These are phyloP conservation scores for Procavia capensis DNA, from an alignment of 2,113 vertebrate species.

Conservation along the genomic window DNA sequence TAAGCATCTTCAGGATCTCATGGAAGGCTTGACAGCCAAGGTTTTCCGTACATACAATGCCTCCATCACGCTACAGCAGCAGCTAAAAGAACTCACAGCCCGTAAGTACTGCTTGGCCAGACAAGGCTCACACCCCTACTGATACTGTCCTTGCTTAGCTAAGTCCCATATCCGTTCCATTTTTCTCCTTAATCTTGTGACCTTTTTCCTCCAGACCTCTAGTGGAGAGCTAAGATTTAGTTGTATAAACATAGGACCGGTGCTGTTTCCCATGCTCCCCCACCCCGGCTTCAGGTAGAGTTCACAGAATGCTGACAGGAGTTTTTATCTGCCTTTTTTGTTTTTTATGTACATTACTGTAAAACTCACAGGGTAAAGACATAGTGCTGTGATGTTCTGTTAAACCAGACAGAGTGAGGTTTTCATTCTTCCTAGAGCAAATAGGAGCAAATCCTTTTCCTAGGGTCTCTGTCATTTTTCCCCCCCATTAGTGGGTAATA, in stretches of 20 bases:
- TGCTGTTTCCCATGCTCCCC: neutral
- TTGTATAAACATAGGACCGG: neutral
- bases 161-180: neutral
- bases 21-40: slow-evolving; percentile 99
- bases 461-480: neutral
- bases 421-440: slow-evolving; percentile 63
- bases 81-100: slow-evolving; percentile 93
- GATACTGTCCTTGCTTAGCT: neutral
- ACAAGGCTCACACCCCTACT: neutral
- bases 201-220: neutral
- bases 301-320: slow-evolving; percentile 4
- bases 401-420: slow-evolving; percentile 54
- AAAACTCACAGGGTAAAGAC: slow-evolving; percentile 52
- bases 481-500: neutral
- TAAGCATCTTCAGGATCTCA: slow-evolving; percentile 99
- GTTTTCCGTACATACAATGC: slow-evolving; percentile 99
- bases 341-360: slow-evolving; percentile 44
- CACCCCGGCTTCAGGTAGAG: neutral
- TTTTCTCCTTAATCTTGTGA: neutral
- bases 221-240: neutral
- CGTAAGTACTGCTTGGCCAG: slow-evolving; percentile 87
- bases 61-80: slow-evolving; percentile 97
- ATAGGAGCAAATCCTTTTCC: slow-evolving; percentile 18
- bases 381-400: slow-evolving; percentile 14
- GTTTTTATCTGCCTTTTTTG: slow-evolving; percentile 51